Evolutionary conservation across 2,888 invertebrate genomes (phyloP), one percentile per base, ranked within the genome.

Genomic region (Tiphia femorata): DNA sequence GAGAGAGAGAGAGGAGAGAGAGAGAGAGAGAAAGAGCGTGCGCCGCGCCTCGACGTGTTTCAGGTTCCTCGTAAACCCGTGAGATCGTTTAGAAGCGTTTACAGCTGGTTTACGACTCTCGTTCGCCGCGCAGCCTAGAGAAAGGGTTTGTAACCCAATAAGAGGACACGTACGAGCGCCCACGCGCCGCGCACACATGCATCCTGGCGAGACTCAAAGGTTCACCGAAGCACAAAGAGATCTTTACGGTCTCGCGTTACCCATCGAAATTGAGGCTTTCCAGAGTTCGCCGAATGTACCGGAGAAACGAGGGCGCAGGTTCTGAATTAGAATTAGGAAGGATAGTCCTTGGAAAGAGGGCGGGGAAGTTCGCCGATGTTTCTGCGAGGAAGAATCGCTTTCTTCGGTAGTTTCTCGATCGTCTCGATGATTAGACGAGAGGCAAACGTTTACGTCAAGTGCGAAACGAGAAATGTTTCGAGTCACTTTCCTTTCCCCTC

Each of bases 71-170:
- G 60, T 62, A 62, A 62, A 62, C 25, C 42, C 42, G 37, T 52
- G 49, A 41, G 49, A 51, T 46, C 60, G 58, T 63, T 63, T 64
- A 66, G 47, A 53, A 60, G 52, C 66, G 54, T 64, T 68, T 68
- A 66, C 64, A 53, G 25, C 42, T 14, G 38, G 20, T 66, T 67
- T 67, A 67, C 59, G 67, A 67, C 55, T 42, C 35, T 42, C 19
- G 37, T 10, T 21, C 20, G 37, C 25, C n/a, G n/a, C n/a, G 49
- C 54, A 53, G 38, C 49, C 52, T 21, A 35, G 38, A 50, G 49
- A 47, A 49, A 46, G 42, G 52, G 49, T 47, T 58, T 48, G 58
- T 53, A 60, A 60, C 57, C 52, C 49, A 58, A 43, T 55, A 56
- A 44, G 46, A 57, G n/a, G 38, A 40, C 40, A 40, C 41, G 41